Evolutionary conservation across 2,113 vertebrate species (phyloP), one percentile per base, ranked within the genome.

Genomic region (Anser brachyrhynchus): DNA sequence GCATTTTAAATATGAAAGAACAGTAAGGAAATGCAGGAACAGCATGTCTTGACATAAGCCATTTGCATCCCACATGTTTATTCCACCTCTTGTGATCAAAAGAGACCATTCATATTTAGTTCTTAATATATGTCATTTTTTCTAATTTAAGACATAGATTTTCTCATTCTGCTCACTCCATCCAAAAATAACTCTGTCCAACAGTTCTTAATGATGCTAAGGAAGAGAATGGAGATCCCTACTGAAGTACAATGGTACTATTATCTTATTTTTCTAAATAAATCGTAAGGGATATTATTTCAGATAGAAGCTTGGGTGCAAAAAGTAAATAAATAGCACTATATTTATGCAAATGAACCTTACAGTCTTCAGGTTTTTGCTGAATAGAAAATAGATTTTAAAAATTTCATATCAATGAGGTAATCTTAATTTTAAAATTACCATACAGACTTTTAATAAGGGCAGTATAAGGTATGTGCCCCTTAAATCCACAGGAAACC

Each of bases 1-100:
- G 81, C 57, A 39, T 90, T 97, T 94, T 89, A 87, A 97, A 97
- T 92, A 91, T 64, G 88, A 98, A 98, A 89, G 91, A 95, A 93
- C 65, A 88, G 96, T 81, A 90, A 96, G 58, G 92, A 97, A 97
- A 96, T 79, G 77, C 81, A 78, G 87, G 84, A 98, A 96, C 64
- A 89, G 89, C 92, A 96, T 11, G 31, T 70, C 86, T 90, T 92
- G 43, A 65, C 49, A 97, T 91, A 74, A 92, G 75, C 55, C 35
- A 93, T 96, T 95, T 91, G 55, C 65, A 59, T 76, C 64, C 31
- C 33, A 59, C 72, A 41, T 52, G 39, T n/a, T 80, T 84, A 49
- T 90, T 94, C 65, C 54, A 92, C 37, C 41, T 78, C 66, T 91
- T 95, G 69, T 70, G 52, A 95, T 92, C 87, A 72, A 81, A 91